Evolutionary conservation across 2,888 invertebrate genomes (phyloP).

Genomic region (Cantharis rustica): DNA sequence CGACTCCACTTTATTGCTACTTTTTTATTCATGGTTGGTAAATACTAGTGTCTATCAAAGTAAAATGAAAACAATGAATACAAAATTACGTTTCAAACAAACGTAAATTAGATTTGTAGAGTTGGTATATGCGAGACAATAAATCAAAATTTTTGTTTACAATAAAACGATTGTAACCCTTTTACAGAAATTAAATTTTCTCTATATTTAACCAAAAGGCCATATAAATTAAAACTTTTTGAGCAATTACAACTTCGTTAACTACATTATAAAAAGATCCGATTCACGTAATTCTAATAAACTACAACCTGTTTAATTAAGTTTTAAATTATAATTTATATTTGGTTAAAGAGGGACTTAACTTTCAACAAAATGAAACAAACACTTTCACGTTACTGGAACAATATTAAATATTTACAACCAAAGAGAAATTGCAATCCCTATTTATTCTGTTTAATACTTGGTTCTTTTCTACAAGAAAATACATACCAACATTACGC

Average conservation of each 20-base stretch:
- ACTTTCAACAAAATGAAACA: not conserved
- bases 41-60: not conserved
- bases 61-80: not conserved
- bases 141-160: not conserved
- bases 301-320: constrained; percentile 1
- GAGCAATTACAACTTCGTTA: constrained; percentile 1
- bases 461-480: not conserved
- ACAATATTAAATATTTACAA: not conserved
- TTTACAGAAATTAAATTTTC: not conserved
- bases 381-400: not conserved
- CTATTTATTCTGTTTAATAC: not conserved
- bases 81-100: not conserved
- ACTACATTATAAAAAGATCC: constrained; percentile 2
- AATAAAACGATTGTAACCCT: not conserved
- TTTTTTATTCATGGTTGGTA: constrained; percentile 1
- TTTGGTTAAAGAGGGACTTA: not conserved
- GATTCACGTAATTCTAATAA: constrained; percentile 1
- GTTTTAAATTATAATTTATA: not conserved
- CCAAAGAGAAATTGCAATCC: not conserved
- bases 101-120: not conserved
- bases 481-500: not conserved
- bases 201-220: not conserved
- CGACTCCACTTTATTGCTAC: not conserved
- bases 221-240: constrained; percentile 2
- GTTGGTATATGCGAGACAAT: not conserved